Evolutionary conservation across 2,888 invertebrate genomes (phyloP).

Genomic region (Cactoblastis cactorum): DNA sequence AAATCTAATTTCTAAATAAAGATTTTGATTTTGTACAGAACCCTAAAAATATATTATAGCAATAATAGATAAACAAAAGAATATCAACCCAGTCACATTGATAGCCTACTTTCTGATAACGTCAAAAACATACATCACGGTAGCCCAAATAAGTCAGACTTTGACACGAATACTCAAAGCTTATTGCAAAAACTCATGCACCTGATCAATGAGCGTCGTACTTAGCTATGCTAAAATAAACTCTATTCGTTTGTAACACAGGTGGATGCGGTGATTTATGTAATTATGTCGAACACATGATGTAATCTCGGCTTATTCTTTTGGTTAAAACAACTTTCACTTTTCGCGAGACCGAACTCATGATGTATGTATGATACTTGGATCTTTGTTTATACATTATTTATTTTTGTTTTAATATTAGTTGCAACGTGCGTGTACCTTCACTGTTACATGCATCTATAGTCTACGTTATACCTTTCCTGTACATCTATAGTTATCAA

Average conservation of each 20-base stretch:
- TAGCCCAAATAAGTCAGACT: constrained; percentile 6
- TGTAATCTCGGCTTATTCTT: constrained; percentile 47
- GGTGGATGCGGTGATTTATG: constrained; percentile 13
- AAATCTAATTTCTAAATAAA: too few relatives aligned
- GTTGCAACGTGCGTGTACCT: too few relatives aligned
- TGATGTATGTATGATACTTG: constrained; percentile 20
- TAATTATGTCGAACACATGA: constrained; percentile 26
- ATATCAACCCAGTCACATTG: not conserved
- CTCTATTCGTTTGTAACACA: constrained; percentile 19
- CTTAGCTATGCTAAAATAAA: constrained; percentile 14
- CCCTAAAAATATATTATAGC: not conserved
- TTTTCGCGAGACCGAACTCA: constrained; percentile 38
- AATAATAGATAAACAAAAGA: not conserved
- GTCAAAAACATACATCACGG: constrained; percentile 5
- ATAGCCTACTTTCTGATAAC: not conserved
- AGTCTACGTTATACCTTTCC: too few relatives aligned
- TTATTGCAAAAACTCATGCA: constrained; percentile 23
- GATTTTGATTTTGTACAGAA: too few relatives aligned
- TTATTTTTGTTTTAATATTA: too few relatives aligned
- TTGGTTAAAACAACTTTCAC: constrained; percentile 55
- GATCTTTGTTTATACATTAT: not conserved
- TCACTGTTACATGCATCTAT: too few relatives aligned
- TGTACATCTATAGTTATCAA: too few relatives aligned
- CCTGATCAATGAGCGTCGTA: not conserved
- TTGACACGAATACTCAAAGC: constrained; percentile 13